A percentile compares a stretch with the other conserved stretches of the same genome.
Evolutionary conservation across 2,113 vertebrate species (phyloP).

Genomic region (Labrus mixtus): DNA sequence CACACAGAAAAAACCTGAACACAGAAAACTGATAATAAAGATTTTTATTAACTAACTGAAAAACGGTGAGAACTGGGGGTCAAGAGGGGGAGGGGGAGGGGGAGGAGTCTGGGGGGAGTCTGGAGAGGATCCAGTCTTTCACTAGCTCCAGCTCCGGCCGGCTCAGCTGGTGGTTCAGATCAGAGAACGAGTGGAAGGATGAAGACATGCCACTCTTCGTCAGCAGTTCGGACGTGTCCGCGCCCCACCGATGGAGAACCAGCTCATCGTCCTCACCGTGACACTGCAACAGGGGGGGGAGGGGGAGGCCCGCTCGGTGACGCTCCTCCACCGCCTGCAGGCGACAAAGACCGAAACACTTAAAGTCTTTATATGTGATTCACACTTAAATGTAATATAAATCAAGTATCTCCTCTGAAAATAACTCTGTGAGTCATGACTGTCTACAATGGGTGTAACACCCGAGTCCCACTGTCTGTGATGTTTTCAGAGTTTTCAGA

Average conservation of each 20-base stretch:
- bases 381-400: background rate
- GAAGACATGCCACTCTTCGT: constrained; percentile 84
- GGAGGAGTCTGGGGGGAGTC: constrained; percentile 80
- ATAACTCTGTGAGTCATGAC: too few species aligned
- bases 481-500: too few species aligned
- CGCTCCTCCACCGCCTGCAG: constrained; percentile 82
- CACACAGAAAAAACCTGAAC: too few species aligned
- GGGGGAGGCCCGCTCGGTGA: constrained; percentile 9
- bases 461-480: too few species aligned
- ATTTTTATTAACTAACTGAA: background rate
- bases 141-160: constrained; percentile 86
- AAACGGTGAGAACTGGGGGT: background rate
- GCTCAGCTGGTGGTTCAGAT: constrained; percentile 87
- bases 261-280: constrained; percentile 88
- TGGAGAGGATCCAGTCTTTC: constrained; percentile 87
- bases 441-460: too few species aligned
- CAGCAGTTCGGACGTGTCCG: constrained; percentile 85
- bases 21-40: too few species aligned
- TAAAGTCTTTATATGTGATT: background rate
- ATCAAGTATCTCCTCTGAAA: too few species aligned
- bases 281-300: constrained; percentile 91
- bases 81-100: constrained; percentile 76
- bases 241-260: constrained; percentile 88
- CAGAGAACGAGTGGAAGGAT: constrained; percentile 84
- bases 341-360: background rate